phyloP scores from a whole-genome alignment of 2,888 invertebrate species.

The Allophyes oxyacanthae region DNA sequence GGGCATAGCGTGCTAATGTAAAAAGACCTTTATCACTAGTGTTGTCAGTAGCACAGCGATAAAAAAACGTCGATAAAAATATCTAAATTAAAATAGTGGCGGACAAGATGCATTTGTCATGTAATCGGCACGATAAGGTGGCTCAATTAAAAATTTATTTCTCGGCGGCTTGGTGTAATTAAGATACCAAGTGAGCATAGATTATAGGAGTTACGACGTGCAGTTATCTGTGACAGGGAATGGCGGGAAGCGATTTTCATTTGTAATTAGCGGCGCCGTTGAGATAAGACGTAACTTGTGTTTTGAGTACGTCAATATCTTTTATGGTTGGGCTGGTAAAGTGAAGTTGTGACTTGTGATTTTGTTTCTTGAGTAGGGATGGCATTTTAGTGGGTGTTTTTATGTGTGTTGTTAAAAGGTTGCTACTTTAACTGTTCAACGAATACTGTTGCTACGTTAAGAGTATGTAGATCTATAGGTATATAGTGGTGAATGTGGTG shows the following conservation, averaged over 20 bases:
- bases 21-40: conserved; percentile 43
- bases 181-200: conserved; percentile 75
- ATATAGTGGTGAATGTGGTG: too few species aligned
- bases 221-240: conserved; percentile 70
- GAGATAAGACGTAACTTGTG: conserved; percentile 61
- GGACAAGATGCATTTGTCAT: conserved; percentile 69
- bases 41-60: conserved; percentile 40
- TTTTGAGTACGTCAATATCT: conserved; percentile 58
- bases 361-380: conserved; percentile 16
- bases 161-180: conserved; percentile 70
- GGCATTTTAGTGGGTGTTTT: conserved; percentile 13
- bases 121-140: conserved; percentile 66
- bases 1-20: conserved; percentile 52
- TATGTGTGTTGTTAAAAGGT: conserved; percentile 17
- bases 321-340: conserved; percentile 41
- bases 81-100: conserved; percentile 56
- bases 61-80: conserved; percentile 49
- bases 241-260: conserved; percentile 77
- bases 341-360: conserved; percentile 37
- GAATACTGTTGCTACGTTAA: too few species aligned
- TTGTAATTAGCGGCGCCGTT: conserved; percentile 73
- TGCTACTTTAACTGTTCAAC: too few species aligned
- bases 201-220: conserved; percentile 67
- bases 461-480: too few species aligned
- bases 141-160: conserved; percentile 77